Percentiles rank a stretch among this genome's conserved stretches.
These are phyloP conservation scores for Leptinotarsa haldemani DNA, from an alignment of 2,888 invertebrate genomes.

Conservation along the genomic window DNA sequence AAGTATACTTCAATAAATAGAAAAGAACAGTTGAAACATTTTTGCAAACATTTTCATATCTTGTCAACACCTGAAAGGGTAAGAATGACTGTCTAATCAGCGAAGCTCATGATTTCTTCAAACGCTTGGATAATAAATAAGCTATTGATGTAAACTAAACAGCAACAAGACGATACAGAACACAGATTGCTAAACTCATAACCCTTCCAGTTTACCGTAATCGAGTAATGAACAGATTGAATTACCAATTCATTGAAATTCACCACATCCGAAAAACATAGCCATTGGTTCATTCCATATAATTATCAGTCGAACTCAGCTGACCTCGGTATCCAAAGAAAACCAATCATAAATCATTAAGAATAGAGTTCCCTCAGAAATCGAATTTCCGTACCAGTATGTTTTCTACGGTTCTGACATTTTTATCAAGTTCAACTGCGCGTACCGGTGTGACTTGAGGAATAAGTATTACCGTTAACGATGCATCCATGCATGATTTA, in stretches of 20 bases:
- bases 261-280: not conserved
- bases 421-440: constrained; percentile 12
- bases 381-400: constrained; percentile 14
- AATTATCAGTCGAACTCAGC: constrained; percentile 5
- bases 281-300: not conserved
- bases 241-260: not conserved
- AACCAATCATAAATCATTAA: constrained; percentile 2
- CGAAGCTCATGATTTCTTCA: too few species aligned
- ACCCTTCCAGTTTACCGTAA: too few species aligned
- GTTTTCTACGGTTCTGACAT: constrained; percentile 12
- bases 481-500: constrained; percentile 58
- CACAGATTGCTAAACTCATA: not conserved
- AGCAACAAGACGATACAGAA: not conserved
- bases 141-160: too few species aligned
- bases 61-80: too few species aligned
- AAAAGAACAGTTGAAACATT: too few species aligned
- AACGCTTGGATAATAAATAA: too few species aligned
- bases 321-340: not conserved
- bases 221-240: not conserved
- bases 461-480: constrained; percentile 52
- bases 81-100: too few species aligned
- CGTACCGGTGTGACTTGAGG: constrained; percentile 18
- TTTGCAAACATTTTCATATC: too few species aligned
- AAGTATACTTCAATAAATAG: too few species aligned
- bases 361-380: constrained; percentile 4